Conservation (phyloP, 2,113 vertebrate genomes). For the Buteo buteo region DNA sequence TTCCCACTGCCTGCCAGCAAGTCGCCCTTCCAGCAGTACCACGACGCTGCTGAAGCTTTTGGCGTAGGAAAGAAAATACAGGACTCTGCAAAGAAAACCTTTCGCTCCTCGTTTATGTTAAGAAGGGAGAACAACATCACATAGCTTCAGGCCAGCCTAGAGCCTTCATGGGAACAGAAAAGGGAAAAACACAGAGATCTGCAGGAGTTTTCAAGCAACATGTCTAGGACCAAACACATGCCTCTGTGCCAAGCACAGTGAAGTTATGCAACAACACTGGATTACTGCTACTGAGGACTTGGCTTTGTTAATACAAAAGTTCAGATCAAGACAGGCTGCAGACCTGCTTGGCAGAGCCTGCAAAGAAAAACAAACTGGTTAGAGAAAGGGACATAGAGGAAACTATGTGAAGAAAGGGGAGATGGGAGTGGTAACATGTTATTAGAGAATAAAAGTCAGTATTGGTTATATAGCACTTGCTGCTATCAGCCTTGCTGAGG, state of each 20-base stretch:
- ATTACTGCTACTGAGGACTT: neutral
- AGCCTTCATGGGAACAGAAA: neutral
- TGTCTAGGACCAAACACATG: neutral
- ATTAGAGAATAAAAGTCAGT: neutral
- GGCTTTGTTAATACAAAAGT: neutral
- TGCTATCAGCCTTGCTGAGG: neutral
- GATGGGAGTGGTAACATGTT: neutral
- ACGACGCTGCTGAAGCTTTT: neutral
- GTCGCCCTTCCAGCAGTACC: neutral
- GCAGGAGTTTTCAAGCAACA: neutral
- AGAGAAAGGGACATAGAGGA: neutral
- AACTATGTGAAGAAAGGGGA: neutral
- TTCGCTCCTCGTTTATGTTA: neutral
- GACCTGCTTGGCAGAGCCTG: neutral
- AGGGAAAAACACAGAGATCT: neutral
- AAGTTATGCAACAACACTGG: neutral
- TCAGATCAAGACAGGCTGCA: neutral
- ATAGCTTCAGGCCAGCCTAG: neutral
- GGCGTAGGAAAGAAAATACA: neutral
- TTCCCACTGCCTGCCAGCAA: neutral
- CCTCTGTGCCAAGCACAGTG: neutral
- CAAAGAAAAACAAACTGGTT: neutral
- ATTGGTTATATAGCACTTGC: neutral
- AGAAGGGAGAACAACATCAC: neutral
- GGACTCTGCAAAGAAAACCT: neutral